Evolutionary conservation across 2,113 vertebrate genomes (phyloP), one percentile per base, ranked within the genome.

Genomic region (Arenaria interpres): DNA sequence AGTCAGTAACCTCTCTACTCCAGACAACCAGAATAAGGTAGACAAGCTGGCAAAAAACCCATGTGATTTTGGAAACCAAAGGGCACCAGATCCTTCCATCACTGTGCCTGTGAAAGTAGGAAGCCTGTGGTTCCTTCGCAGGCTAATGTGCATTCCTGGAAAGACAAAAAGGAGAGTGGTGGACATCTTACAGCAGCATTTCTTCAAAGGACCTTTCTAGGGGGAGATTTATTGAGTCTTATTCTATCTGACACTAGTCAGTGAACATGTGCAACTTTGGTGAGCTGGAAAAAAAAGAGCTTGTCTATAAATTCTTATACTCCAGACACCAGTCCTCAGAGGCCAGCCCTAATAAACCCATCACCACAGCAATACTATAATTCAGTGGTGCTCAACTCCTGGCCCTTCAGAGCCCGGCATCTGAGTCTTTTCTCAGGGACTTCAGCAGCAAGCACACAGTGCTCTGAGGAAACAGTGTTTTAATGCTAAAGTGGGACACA

Each of bases 321-420:
- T 92, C 74, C 91, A 97, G 96, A 95, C 97, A 73, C 63, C 90
- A 77, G 33, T 93, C 89, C 91, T 96, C 89, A 83, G 95, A 96
- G 91, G 81, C 85, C 81, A 94, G 94, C 81, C 93, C 95, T 96
- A 95, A 96, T 89, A 97, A 96, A 96, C 84, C 78, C 89, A 95
- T 94, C 96, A 96, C 62, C 74, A 91, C 89, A 88, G 80, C 73
- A 92, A 63, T 63, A 77, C 92, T 67, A 14, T 95, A 94, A 96
- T 23, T 96, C 96, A 97, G 89, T 48, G 66, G 67, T 85, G 77
- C 75, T 86, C 95, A 90, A 15, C 54, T 88, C n/a, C 73, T 43
- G 53, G 78, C n/a, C 69, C 89, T 88, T 82, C 77, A 33, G 21
- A 92, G 71, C 53, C n/a, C 56, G 64, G 62, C 21, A 63, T 67